Conservation (phyloP, 2,797 vertebrate genomes). For the Rhinichthys osculus region DNA sequence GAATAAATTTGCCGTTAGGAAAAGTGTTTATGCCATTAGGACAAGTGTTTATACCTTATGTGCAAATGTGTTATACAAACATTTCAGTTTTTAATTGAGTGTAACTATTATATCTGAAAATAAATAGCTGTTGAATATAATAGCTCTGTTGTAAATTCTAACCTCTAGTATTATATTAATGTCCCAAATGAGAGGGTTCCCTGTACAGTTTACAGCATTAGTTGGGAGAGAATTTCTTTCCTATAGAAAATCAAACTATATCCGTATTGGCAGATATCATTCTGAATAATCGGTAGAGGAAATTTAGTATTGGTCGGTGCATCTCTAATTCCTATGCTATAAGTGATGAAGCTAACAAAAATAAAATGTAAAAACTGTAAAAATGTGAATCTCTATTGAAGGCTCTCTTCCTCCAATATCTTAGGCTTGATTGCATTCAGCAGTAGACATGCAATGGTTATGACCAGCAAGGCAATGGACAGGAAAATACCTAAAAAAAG, state of each 20-base stretch:
- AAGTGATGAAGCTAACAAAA: not conserved
- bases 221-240: not conserved
- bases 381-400: not conserved
- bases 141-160: not conserved
- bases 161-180: not conserved
- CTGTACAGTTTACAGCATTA: not conserved
- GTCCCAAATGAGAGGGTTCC: not conserved
- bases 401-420: not conserved
- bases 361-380: not conserved
- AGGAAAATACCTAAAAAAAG: conserved; percentile 16
- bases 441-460: not conserved
- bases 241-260: not conserved
- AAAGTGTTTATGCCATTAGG: not conserved
- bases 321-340: not conserved
- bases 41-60: not conserved
- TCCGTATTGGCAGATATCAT: not conserved
- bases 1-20: no score
- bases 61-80: no score
- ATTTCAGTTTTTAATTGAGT: no score
- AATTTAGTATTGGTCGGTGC: not conserved
- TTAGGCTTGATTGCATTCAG: not conserved
- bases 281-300: not conserved
- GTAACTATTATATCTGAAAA: not conserved
- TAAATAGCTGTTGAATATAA: not conserved
- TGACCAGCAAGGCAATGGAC: not conserved